A percentile compares a stretch with the other conserved stretches of the same genome.
Evolutionary conservation across 2,888 invertebrate genomes (phyloP).

Genomic region (Melinopterus prodromus): DNA sequence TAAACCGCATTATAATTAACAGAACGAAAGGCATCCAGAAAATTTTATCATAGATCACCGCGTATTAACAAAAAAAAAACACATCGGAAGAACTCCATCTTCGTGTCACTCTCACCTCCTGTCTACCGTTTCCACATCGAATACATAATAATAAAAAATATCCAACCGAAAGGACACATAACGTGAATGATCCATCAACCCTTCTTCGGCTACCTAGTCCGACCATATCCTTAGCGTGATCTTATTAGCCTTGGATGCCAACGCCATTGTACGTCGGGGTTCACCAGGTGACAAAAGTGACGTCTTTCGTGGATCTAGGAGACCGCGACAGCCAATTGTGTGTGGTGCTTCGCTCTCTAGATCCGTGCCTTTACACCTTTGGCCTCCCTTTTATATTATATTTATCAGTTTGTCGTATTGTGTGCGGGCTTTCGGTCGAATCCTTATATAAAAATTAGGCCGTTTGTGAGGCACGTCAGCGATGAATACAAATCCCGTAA

Average conservation of each 20-base stretch:
- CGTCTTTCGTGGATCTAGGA: slow-evolving; percentile 4
- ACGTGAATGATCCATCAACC: slow-evolving; percentile 22
- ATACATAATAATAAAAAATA: not conserved
- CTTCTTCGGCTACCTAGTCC: slow-evolving; percentile 28
- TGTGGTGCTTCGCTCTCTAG: not conserved
- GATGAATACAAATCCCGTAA: not conserved
- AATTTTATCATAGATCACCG: not conserved
- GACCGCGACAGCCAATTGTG: not conserved
- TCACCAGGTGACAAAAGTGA: slow-evolving; percentile 4
- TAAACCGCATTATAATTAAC: not conserved
- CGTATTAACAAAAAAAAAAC: not conserved
- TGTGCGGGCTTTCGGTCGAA: not conserved
- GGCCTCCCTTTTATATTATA: not conserved
- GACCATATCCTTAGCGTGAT: slow-evolving; percentile 18
- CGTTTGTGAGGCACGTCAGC: not conserved
- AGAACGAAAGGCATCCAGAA: not conserved
- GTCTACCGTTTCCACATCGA: too few species aligned
- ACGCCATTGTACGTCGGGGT: not conserved
- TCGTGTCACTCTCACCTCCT: not conserved
- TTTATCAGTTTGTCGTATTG: not conserved
- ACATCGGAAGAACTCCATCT: not conserved
- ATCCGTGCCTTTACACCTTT: not conserved
- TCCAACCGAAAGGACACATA: not conserved
- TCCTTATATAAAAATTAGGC: not conserved
- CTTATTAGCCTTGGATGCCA: not conserved